Evolutionary conservation across 2,113 vertebrate genomes (phyloP).

Genomic region (Anas platyrhynchos): DNA sequence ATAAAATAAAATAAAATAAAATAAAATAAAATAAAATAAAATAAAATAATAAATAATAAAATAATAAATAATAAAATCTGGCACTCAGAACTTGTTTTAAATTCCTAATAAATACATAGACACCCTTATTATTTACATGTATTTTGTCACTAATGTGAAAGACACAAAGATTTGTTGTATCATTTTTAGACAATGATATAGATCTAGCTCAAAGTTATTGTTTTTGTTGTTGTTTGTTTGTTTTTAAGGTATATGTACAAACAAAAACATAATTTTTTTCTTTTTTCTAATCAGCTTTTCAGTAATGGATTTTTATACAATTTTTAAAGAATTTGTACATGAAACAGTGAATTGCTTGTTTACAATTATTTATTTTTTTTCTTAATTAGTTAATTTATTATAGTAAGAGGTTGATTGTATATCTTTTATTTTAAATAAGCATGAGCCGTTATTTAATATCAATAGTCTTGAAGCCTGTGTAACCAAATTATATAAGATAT

Average conservation of each 20-base stretch:
- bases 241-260: background rate
- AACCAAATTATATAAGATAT: background rate
- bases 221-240: background rate
- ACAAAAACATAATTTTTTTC: background rate
- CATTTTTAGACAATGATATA: background rate
- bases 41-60: too few relatives aligned
- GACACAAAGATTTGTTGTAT: background rate
- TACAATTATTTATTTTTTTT: background rate
- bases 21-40: too few relatives aligned
- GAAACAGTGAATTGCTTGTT: background rate
- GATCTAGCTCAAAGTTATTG: background rate
- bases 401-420: background rate
- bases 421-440: background rate
- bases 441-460: background rate
- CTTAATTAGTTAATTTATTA: background rate
- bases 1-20: too few relatives aligned
- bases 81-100: background rate
- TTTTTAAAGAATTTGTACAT: background rate
- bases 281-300: background rate
- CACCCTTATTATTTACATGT: background rate
- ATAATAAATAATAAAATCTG: background rate
- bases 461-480: background rate
- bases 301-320: background rate
- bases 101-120: background rate
- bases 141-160: background rate